Conservation (phyloP, 2,888 invertebrate genomes). For the Fabriciana adippe region DNA sequence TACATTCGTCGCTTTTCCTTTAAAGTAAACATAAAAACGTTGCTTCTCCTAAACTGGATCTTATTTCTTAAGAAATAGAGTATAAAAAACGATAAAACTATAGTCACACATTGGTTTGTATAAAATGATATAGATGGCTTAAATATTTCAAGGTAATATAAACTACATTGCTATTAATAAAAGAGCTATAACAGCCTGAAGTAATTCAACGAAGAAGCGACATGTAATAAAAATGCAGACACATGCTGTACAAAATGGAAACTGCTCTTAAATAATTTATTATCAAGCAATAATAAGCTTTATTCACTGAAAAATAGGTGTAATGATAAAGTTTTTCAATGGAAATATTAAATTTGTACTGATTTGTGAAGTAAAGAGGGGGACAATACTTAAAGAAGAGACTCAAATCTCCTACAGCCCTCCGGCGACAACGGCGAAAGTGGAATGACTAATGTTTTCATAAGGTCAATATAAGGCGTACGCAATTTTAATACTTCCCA, state of each 20-base stretch:
- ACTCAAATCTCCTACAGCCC: slow-evolving; percentile 64
- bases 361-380: slow-evolving; percentile 51
- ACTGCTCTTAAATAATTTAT: neutral
- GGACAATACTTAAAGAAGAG: slow-evolving; percentile 70
- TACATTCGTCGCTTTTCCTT: slow-evolving; percentile 73
- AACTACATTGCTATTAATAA: slow-evolving; percentile 44
- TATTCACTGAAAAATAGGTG: slow-evolving; percentile 12
- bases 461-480: slow-evolving; percentile 41
- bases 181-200: slow-evolving; percentile 29
- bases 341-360: slow-evolving; percentile 35
- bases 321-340: neutral
- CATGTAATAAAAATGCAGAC: slow-evolving; percentile 23
- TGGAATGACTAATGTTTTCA: slow-evolving; percentile 56
- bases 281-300: slow-evolving; percentile 20
- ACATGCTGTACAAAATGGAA: slow-evolving; percentile 10
- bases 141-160: slow-evolving; percentile 9
- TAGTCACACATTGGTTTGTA: neutral
- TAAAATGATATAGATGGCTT: slow-evolving; percentile 9
- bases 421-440: slow-evolving; percentile 68
- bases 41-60: slow-evolving; percentile 44
- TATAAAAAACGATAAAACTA: slow-evolving; percentile 5
- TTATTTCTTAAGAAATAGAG: slow-evolving; percentile 46
- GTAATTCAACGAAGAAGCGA: neutral
- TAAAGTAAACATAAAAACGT: slow-evolving; percentile 52
- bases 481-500: slow-evolving; percentile 34